A percentile compares a stretch with the other conserved stretches of the same genome.
Evolutionary conservation across 2,113 vertebrate genomes (phyloP).

Genomic region (Brienomyrus brachyistius): DNA sequence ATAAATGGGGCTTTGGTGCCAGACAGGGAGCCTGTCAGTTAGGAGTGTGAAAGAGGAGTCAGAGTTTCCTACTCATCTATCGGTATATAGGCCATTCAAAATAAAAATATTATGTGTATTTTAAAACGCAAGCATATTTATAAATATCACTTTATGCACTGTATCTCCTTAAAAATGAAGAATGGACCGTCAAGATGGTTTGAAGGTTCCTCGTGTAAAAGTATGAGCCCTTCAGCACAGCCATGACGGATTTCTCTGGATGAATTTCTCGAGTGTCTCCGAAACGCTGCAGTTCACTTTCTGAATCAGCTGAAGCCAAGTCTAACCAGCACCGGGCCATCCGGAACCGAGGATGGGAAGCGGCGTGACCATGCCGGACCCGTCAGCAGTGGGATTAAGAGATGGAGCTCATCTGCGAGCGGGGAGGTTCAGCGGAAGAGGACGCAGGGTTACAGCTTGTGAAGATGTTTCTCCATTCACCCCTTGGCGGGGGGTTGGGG

Average conservation of each 20-base stretch:
- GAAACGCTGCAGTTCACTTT: neutral
- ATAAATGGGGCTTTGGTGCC: neutral
- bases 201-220: neutral
- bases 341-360: neutral
- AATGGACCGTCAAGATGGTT: neutral
- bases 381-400: neutral
- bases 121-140: neutral
- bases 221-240: neutral
- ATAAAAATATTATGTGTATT: neutral
- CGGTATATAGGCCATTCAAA: neutral
- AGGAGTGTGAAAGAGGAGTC: neutral
- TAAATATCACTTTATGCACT: neutral
- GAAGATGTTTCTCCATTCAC: neutral
- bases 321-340: neutral
- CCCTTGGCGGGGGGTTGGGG: neutral
- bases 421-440: neutral
- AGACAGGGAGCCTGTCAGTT: neutral
- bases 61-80: neutral
- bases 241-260: neutral
- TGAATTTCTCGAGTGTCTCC: neutral
- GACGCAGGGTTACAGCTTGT: constrained; percentile 24
- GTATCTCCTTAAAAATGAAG: neutral
- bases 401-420: neutral
- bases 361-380: neutral
- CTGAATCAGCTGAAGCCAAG: neutral